Evolutionary conservation across 2,797 vertebrate genomes (phyloP).

Genomic region (Schizopygopsis pylzovi): DNA sequence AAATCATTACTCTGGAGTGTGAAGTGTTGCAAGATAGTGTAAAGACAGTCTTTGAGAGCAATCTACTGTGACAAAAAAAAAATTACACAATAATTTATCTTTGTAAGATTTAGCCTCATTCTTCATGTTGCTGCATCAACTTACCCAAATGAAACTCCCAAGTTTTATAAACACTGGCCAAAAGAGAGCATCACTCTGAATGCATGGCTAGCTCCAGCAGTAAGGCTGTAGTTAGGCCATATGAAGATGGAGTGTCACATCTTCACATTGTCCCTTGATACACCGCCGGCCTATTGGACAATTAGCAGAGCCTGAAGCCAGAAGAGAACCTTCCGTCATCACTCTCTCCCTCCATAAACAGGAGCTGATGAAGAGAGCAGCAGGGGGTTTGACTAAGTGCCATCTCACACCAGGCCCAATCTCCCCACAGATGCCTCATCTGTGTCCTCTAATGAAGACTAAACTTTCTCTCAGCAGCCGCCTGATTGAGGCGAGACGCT

Average conservation of each 20-base stretch:
- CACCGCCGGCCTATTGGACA: slow-evolving; percentile 46
- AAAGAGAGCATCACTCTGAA: slow-evolving; percentile 29
- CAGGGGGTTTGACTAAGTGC: slow-evolving; percentile 39
- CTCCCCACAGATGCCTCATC: slow-evolving; percentile 57
- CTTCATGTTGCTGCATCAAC: background rate
- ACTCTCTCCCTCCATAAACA: slow-evolving; percentile 56
- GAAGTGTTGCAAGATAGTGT: background rate
- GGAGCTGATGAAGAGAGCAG: slow-evolving; percentile 56
- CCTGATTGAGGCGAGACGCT: slow-evolving; percentile 32
- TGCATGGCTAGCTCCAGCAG: slow-evolving; percentile 36
- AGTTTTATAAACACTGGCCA: slow-evolving; percentile 15
- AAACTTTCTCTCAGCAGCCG: slow-evolving; percentile 52
- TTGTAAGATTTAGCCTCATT: slow-evolving; percentile 1
- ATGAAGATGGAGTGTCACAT: slow-evolving; percentile 45
- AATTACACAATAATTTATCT: background rate
- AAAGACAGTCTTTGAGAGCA: background rate
- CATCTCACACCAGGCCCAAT: slow-evolving; percentile 56
- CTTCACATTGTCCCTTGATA: slow-evolving; percentile 43
- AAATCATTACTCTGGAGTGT: background rate
- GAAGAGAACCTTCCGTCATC: slow-evolving; percentile 46
- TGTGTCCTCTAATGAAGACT: slow-evolving; percentile 56
- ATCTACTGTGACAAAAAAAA: background rate
- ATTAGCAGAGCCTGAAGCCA: slow-evolving; percentile 53
- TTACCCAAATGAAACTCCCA: background rate
- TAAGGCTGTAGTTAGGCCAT: slow-evolving; percentile 34